Evolutionary conservation across 2,797 vertebrate genomes (phyloP), one percentile per base, ranked within the genome.

Genomic region (Parauchenoglanis punctatus): DNA sequence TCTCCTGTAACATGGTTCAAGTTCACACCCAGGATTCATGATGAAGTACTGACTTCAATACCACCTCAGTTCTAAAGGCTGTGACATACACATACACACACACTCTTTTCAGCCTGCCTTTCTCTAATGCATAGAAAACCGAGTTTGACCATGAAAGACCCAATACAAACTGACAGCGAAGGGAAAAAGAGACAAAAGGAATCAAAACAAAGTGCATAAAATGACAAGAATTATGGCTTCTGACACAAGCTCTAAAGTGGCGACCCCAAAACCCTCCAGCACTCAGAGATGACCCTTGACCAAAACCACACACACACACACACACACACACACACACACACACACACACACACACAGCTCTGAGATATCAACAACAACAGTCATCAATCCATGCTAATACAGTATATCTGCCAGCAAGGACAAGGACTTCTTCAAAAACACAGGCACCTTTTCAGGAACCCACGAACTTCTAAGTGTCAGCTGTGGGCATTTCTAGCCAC

Each of bases 241-340:
- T 88, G 63, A 80, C 78, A 87, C 46, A 52, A 67, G 15, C 80
- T 65, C 70, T 28, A 31, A 72, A 63, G 73, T 80, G 44, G 23
- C 84, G 73, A 86, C 89, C 81, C 89, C 25, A 75, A 46, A 88
- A 84, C 72, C 17, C 80, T 86, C 72, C 81, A 52, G 44, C 49
- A 58, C 40, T 61, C 46, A 65, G n/a, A 88, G 0, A 65, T 56
- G 58, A 78, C 70, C 44, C 28, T 78, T 73, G 54, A 63, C 65
- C 81, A 72, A 11, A 81, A 18, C 13, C 65, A 52, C 35, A 72
- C 70, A 82, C 40, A 75, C 54, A 67, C 31, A 76, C 18, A 49
- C 35, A 35, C 35, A 35, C 35, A 35, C 35, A 35, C 35, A 35
- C 35, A 35, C 35, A 35, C 35, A 35, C 35, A 35, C 1, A 35